Conservation (phyloP, 1,140 invertebrate genomes). For the Drosophila jambulina region DNA sequence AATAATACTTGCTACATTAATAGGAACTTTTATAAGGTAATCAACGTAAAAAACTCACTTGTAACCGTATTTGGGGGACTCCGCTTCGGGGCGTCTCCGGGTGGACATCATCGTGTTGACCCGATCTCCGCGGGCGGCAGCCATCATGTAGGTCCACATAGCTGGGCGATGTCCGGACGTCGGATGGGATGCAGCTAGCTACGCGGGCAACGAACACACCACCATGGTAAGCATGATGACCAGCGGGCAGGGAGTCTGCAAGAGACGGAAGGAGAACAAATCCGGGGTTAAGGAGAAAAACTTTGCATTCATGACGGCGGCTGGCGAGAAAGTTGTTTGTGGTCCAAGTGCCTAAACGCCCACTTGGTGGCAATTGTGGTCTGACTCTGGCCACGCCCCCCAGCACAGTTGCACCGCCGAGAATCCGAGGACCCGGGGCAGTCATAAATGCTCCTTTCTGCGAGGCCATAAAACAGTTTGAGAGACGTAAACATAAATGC, state of each 20-base stretch:
- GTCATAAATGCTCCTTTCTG: conserved; percentile 59
- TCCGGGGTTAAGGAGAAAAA: conserved; percentile 6
- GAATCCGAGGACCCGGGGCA: conserved; percentile 19
- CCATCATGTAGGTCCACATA: conserved; percentile 88
- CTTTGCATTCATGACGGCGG: conserved; percentile 36
- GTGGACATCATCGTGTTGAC: conserved; percentile 82
- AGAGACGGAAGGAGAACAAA: not conserved
- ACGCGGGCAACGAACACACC: conserved; percentile 49
- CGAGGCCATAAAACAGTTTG: conserved; percentile 51
- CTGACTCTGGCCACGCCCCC: conserved; percentile 37
- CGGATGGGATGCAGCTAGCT: conserved; percentile 51
- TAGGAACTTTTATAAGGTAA: not conserved
- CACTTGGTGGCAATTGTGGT: conserved; percentile 58
- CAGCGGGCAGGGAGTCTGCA: conserved; percentile 15
- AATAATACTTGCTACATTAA: not conserved
- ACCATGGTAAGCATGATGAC: conserved; percentile 12
- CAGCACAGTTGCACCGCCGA: conserved; percentile 31
- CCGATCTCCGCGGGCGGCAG: conserved; percentile 86
- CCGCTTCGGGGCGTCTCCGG: conserved; percentile 74
- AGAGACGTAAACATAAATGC: conserved; percentile 53
- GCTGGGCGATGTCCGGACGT: conserved; percentile 55
- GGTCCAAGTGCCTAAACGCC: conserved; percentile 40
- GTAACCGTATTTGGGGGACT: conserved; percentile 84
- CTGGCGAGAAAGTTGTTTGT: conserved; percentile 31
- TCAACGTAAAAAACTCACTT: conserved; percentile 64